Evolutionary conservation across 92 coral and sea anemone species (phyloP).

Genomic region (Siderastrea radians): DNA sequence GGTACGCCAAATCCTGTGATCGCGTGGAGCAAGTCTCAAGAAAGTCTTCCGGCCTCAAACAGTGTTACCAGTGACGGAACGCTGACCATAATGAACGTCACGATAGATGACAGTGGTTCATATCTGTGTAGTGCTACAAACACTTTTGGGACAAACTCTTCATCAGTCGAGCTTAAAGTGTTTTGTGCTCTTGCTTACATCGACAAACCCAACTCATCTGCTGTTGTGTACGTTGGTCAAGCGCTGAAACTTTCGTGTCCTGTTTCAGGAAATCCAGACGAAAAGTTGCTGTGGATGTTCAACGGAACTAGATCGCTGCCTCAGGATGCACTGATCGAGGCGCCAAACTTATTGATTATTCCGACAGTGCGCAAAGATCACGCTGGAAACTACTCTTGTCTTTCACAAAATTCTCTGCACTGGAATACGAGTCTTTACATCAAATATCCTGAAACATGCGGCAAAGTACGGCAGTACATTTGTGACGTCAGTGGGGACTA

Average conservation of each 20-base stretch:
- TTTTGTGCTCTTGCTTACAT: background rate
- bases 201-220: background rate
- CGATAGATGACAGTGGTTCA: conserved; percentile 30
- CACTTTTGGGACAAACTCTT: background rate
- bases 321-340: background rate
- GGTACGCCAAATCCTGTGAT: background rate
- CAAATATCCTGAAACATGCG: background rate
- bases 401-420: background rate
- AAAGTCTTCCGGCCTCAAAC: conserved; percentile 9
- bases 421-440: background rate
- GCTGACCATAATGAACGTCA: conserved; percentile 6
- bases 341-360: background rate
- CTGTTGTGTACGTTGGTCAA: background rate
- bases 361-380: background rate
- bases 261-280: background rate
- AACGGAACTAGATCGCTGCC: conserved; percentile 8
- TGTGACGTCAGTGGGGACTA: background rate
- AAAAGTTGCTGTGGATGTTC: background rate
- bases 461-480: background rate
- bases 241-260: background rate
- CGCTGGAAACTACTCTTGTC: background rate
- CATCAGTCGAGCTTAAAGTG: conserved; percentile 13
- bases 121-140: conserved; percentile 49
- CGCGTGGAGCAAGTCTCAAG: conserved; percentile 15
- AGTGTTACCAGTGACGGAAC: background rate